Percentiles rank a stretch among this genome's conserved stretches.
phyloP scores from a whole-genome alignment of 2,113 vertebrate genomes.

The Beaufortia kweichowensis region DNA sequence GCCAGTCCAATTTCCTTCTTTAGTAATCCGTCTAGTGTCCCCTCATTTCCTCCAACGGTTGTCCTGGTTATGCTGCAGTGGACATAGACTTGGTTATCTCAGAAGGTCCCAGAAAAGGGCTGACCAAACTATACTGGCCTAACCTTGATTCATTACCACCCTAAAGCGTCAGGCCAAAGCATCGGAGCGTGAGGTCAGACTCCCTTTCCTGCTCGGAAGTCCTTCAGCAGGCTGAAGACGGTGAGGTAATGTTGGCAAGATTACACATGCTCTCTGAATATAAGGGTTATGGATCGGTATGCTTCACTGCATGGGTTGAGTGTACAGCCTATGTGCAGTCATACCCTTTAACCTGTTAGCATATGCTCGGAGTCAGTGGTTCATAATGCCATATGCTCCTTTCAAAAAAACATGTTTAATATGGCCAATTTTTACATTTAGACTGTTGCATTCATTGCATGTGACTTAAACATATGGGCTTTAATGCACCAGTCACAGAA shows the following conservation, averaged over 20 bases:
- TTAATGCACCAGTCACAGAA: too few species aligned
- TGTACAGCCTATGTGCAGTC: neutral
- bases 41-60: neutral
- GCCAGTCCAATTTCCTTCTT: neutral
- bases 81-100: neutral
- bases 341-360: constrained; percentile 23
- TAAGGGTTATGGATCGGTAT: constrained; percentile 7
- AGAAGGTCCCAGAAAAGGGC: constrained; percentile 2
- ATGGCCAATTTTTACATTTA: neutral
- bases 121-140: neutral
- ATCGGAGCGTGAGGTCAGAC: neutral
- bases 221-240: neutral
- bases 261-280: neutral
- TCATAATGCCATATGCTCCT: constrained; percentile 28
- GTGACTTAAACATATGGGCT: neutral
- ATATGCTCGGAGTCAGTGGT: constrained; percentile 22
- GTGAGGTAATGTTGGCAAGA: constrained; percentile 15
- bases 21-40: neutral
- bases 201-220: neutral
- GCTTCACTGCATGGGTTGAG: neutral
- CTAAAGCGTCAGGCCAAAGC: neutral
- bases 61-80: neutral
- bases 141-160: neutral
- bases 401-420: neutral
- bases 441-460: neutral